phyloP scores from a whole-genome alignment of 2,113 vertebrate genomes.

The Vidua chalybeata region DNA sequence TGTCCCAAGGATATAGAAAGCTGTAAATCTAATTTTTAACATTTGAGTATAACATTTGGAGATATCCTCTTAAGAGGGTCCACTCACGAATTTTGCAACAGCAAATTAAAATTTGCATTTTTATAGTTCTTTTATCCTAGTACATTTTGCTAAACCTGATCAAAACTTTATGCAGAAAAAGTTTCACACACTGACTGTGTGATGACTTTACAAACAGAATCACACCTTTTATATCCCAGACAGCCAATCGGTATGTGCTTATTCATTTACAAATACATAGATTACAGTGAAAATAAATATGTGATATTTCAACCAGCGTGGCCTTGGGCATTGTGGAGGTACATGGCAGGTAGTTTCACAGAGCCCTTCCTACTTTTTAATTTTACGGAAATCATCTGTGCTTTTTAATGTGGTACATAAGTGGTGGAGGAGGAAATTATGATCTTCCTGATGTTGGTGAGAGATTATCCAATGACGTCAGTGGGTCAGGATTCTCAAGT shows the following conservation, averaged over 20 bases:
- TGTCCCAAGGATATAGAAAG: not conserved
- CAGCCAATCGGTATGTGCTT: not conserved
- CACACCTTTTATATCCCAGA: not conserved
- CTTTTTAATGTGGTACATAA: not conserved
- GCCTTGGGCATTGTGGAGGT: not conserved
- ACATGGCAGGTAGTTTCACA: not conserved
- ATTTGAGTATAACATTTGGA: not conserved
- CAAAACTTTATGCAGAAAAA: not conserved
- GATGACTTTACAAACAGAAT: not conserved
- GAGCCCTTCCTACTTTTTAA: not conserved
- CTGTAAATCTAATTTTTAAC: not conserved
- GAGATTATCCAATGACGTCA: not conserved
- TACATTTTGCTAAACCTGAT: conserved; percentile 44
- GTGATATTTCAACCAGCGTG: not conserved
- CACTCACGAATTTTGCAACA: conserved; percentile 40
- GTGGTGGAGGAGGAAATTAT: not conserved
- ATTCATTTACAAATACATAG: not conserved
- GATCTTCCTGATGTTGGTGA: not conserved
- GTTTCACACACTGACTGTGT: not conserved
- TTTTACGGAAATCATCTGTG: not conserved
- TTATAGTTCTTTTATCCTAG: conserved; percentile 48
- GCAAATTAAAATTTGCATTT: conserved; percentile 54
- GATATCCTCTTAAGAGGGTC: not conserved
- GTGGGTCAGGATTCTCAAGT: not conserved
- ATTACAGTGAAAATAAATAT: not conserved